These are phyloP conservation scores for Dissostichus mawsoni DNA, from an alignment of 2,113 vertebrate genomes.

Conservation along the genomic window DNA sequence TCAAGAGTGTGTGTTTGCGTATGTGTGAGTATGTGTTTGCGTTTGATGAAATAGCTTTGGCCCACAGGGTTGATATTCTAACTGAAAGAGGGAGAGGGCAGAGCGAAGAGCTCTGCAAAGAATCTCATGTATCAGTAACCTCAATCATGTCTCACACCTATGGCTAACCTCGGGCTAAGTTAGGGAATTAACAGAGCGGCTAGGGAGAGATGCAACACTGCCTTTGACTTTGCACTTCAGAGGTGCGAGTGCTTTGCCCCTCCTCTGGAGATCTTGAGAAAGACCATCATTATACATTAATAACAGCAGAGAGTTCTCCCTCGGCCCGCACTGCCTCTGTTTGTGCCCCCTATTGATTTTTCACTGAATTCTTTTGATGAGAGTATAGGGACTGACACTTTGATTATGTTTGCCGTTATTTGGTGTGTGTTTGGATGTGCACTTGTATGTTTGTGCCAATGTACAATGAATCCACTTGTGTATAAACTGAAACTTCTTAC, in stretches of 20 bases:
- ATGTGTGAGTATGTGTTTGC: neutral
- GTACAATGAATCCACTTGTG: neutral
- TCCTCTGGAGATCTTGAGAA: constrained; percentile 61
- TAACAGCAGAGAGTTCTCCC: constrained; percentile 61
- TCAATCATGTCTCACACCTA: constrained; percentile 70
- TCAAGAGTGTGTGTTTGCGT: constrained; percentile 16
- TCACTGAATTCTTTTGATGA: constrained; percentile 68
- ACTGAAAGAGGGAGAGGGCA: constrained; percentile 32
- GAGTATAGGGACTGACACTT: constrained; percentile 63
- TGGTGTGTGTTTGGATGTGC: constrained; percentile 3
- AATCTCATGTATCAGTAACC: constrained; percentile 56
- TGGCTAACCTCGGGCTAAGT: constrained; percentile 66
- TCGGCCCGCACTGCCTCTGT: constrained; percentile 54
- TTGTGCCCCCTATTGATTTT: constrained; percentile 76
- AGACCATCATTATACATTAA: constrained; percentile 71
- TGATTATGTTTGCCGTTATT: constrained; percentile 61
- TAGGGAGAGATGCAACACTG: constrained; percentile 49
- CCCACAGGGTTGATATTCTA: constrained; percentile 58
- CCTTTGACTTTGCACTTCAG: constrained; percentile 74
- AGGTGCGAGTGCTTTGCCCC: constrained; percentile 56
- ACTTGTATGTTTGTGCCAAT: constrained; percentile 6
- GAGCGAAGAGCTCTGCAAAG: constrained; percentile 39
- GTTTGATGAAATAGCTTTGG: constrained; percentile 49
- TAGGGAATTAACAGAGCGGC: constrained; percentile 53
- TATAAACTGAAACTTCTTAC: neutral